Base-by-base conservation (phyloP, 2,888 invertebrate species). In the Drosophila siamana region DNA sequence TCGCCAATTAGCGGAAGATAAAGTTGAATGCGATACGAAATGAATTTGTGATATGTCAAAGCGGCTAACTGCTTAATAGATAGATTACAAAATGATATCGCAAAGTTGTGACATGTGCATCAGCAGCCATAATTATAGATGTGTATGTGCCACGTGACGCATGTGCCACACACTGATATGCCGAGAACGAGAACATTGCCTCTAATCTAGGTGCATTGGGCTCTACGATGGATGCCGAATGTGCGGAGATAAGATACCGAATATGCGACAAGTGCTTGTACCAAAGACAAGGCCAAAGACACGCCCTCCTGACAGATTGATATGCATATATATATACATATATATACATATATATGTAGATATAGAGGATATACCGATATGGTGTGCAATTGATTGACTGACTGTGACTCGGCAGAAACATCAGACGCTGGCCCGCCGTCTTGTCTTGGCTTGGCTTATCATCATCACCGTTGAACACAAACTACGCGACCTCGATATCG, bases 381-480 rank as follows among this genome's bases (percentile, higher is more conserved):
- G 6, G 4, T 65, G 11, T 15, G 13, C 26, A 44, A 55, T 60
- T 69, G 44, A 55, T 69, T 54, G 28, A 40, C 44, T 41, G 16
- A 16, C 36, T 38, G 36, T 54, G 60, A 56, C 30, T 46, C 22
- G 46, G n/a, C 54, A 22, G 4, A 52, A 59, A 30, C 19, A 52
- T 33, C 62, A 48, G 63, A 56, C 52, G 40, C 11, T 33, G 33
- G 33, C 19, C 26, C 33, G 33, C 33, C 36, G 9, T 38, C 11
- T 36, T 36, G 47, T 50, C 19, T 57, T 56, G 52, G 50, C 19
- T 57, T 56, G 52, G 50, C 64, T 77, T 77, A 73, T 78, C 57
- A 38, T 19, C 9, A 28, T 28, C 28, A 28, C 9, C 8, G 9
- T 28, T 9, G 28, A 28, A 28, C 19, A 16, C 30, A 16, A 16